Evolutionary conservation across 2,113 vertebrate genomes (phyloP), one percentile per base, ranked within the genome.

Genomic region (Phylloscopus whistleri): DNA sequence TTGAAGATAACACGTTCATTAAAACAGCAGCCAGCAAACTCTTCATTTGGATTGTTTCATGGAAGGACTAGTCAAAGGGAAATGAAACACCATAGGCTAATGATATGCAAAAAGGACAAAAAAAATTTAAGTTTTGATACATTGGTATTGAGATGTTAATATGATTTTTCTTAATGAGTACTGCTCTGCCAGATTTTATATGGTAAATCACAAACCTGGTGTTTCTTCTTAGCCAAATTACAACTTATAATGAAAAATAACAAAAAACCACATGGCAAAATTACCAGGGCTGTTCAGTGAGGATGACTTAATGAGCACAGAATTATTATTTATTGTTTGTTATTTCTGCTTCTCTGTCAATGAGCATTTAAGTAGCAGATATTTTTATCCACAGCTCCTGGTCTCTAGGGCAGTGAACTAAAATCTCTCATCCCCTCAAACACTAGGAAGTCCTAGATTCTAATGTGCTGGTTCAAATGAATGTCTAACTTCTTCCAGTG

Each of bases 101-200:
- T 90, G 68, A 88, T 84, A 96, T 97, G 83, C 89, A 96, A 92
- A 98, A 92, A 84, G 90, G 92, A 96, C 87, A 95, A 97, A 97
- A 96, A 96, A 97, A 92, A 94, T 96, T 95, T 97, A 92, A 96
- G 95, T 97, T 96, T 97, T 97, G 92, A 85, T 94, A 94, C 67
- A 94, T 82, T 90, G 59, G 89, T 93, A 97, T 98, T 98, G 96
- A 98, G 87, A 98, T 98, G 98, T 96, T 98, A 98, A 97, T 98
- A 93, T 37, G 70, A 78, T 96, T 97, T 93, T 86, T 91, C 56
- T 62, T 91, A 95, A 97, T 84, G 74, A 92, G 59, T 89, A 87
- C 58, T 85, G 89, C 89, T 81, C 49, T 87, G 70, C 52, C 11
- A 41, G 81, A 93, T 97, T 97, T 97, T 95, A 88, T 95, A 69